Evolutionary conservation across 2,797 vertebrate species (phyloP).

Genomic region (Australoheros facetus): DNA sequence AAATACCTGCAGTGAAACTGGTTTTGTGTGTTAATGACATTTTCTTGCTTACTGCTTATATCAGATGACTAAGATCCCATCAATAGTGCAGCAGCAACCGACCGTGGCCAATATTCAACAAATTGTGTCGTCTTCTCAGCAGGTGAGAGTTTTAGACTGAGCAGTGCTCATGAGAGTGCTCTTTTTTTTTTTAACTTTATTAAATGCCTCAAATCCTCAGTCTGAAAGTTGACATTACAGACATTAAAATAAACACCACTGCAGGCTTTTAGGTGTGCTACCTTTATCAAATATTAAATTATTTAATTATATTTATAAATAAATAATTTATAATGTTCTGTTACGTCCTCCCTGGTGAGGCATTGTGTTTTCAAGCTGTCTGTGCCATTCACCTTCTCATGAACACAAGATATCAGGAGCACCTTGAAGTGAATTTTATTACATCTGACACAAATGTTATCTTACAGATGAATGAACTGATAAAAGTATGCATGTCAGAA

Average conservation of each 20-base stretch:
- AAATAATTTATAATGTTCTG: neutral
- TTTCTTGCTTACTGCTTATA: conserved; percentile 51
- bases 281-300: neutral
- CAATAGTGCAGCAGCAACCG: conserved; percentile 90
- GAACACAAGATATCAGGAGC: neutral
- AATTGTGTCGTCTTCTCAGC: conserved; percentile 91
- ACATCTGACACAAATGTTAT: too few species aligned
- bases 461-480: too few species aligned
- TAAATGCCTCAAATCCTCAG: too few species aligned
- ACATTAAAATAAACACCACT: neutral
- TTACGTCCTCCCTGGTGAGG: neutral
- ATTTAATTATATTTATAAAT: too few species aligned
- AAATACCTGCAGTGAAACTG: neutral
- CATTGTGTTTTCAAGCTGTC: neutral
- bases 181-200: too few species aligned
- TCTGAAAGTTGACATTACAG: neutral
- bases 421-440: too few species aligned
- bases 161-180: neutral
- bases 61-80: conserved; percentile 92
- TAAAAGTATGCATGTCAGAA: neutral
- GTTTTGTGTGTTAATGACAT: conserved; percentile 20
- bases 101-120: conserved; percentile 90
- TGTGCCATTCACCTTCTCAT: neutral
- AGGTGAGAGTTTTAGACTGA: conserved; percentile 62
- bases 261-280: neutral